Evolutionary conservation across 2,113 vertebrate genomes (phyloP), one percentile per base, ranked within the genome.

Genomic region (Baryphthengus martii): DNA sequence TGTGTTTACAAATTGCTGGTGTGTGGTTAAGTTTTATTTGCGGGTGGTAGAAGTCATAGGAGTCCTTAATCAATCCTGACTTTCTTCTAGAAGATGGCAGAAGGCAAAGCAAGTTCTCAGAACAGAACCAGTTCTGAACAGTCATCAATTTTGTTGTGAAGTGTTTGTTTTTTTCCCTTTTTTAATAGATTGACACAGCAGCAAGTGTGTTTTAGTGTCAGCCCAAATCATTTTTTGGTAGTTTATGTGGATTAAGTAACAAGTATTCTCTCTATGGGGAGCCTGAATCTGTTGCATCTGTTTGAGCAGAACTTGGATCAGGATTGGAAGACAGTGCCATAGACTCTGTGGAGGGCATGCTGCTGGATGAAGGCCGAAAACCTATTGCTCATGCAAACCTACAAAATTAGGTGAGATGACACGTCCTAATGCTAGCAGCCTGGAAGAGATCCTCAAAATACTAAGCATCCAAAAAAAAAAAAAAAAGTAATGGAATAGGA

Each of bases 381-480:
- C 20, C n/a, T 35, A 39, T 85, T 82, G 33, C 14, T 85, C 58
- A 65, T 35, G 23, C 44, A 80, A 84, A 62, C 13, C 59, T 81
- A 55, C 49, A 73, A 76, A 50, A 50, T 55, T 26, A 67, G 15
- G 24, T 59, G 55, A 89, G 39, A 55, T 75, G 52, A 55, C 7
- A 53, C 31, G 39, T 42, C 35, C 18, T 78, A 47, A 39, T 81
- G 35, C 49, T 79, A 62, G 26, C 45, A 90, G 40, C 66, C 49
- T 93, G 85, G 29, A 75, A 89, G 66, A 68, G 23, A 55, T 82
- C 21, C 18, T 92, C 31, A 45, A 81, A 33, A 79, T 76, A 65
- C 68, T 72, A 65, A 55, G 9, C 63, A 80, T 50, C 4, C 4
- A 21, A 25, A n/a, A 49, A 50, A 42, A 21, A 25, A n/a, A 49